Conservation (phyloP, 2,888 invertebrate species). For the Drosophila pegasa region DNA sequence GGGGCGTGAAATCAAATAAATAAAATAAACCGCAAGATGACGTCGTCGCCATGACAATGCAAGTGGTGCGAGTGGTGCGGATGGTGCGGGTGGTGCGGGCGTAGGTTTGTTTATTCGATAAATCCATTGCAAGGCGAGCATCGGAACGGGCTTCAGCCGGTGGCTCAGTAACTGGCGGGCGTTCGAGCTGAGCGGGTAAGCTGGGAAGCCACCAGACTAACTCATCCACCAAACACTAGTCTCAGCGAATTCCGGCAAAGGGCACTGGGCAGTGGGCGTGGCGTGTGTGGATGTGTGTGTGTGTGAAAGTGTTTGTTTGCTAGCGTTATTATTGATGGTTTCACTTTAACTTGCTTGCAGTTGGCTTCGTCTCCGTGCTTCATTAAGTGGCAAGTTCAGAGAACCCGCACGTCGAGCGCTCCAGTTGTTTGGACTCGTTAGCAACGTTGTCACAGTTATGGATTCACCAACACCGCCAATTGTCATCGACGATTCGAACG, state of each 20-base stretch:
- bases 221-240: slow-evolving; percentile 10
- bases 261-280: slow-evolving; percentile 7
- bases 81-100: slow-evolving; percentile 30
- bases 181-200: slow-evolving; percentile 71
- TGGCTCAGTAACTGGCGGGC: slow-evolving; percentile 68
- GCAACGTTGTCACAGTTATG: slow-evolving; percentile 78
- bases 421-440: slow-evolving; percentile 59
- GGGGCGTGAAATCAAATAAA: slow-evolving; percentile 71
- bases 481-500: slow-evolving; percentile 86
- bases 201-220: slow-evolving; percentile 24
- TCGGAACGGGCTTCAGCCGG: slow-evolving; percentile 40
- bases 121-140: slow-evolving; percentile 67
- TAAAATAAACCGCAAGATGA: slow-evolving; percentile 78
- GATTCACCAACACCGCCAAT: slow-evolving; percentile 85
- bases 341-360: slow-evolving; percentile 77
- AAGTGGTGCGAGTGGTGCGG: slow-evolving; percentile 27
- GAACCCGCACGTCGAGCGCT: slow-evolving; percentile 25
- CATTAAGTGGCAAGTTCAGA: slow-evolving; percentile 59
- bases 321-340: slow-evolving; percentile 72
- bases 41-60: slow-evolving; percentile 74
- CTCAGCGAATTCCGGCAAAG: slow-evolving; percentile 4
- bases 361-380: slow-evolving; percentile 57
- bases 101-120: slow-evolving; percentile 75
- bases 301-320: slow-evolving; percentile 16
- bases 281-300: slow-evolving; percentile 15